Evolutionary conservation across 2,797 vertebrate species (phyloP).

Genomic region (Anguilla anguilla): DNA sequence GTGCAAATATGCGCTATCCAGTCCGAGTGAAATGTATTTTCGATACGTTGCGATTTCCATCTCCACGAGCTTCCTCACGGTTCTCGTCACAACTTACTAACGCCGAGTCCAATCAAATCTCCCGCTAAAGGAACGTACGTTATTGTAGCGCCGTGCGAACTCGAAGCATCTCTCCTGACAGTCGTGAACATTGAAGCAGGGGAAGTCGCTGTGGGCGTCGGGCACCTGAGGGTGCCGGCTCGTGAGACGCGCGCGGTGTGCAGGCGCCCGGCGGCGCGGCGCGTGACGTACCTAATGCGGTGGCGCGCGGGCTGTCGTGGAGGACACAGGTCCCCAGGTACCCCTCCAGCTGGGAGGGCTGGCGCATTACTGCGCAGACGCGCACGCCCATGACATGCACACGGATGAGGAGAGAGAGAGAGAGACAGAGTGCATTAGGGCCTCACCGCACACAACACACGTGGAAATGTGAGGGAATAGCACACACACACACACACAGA

Average conservation of each 20-base stretch:
- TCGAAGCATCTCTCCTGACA: conserved; percentile 10
- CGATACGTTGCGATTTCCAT: not conserved
- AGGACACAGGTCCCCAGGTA: conserved; percentile 83
- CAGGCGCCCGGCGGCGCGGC: conserved; percentile 32
- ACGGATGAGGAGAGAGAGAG: conserved; percentile 16
- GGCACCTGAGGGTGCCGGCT: conserved; percentile 47
- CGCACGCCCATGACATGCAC: conserved; percentile 23
- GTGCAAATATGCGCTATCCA: not conserved
- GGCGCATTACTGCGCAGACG: conserved; percentile 73
- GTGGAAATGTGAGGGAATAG: not conserved
- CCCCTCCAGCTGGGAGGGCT: conserved; percentile 82
- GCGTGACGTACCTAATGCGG: conserved; percentile 75
- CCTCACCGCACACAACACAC: not conserved
- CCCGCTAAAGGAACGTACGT: not conserved
- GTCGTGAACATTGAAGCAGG: conserved; percentile 49
- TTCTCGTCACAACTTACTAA: not conserved
- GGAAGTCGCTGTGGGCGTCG: conserved; percentile 26
- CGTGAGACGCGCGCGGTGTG: conserved; percentile 10
- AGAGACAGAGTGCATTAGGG: conserved; percentile 22
- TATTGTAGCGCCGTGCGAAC: conserved; percentile 24
- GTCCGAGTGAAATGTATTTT: not conserved
- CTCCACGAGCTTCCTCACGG: not conserved
- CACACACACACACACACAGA: not conserved
- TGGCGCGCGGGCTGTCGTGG: conserved; percentile 80
- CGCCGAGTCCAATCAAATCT: not conserved